These are phyloP conservation scores for Heterotilapia buettikoferi DNA, from an alignment of 2,113 vertebrate genomes.

Conservation along the genomic window DNA sequence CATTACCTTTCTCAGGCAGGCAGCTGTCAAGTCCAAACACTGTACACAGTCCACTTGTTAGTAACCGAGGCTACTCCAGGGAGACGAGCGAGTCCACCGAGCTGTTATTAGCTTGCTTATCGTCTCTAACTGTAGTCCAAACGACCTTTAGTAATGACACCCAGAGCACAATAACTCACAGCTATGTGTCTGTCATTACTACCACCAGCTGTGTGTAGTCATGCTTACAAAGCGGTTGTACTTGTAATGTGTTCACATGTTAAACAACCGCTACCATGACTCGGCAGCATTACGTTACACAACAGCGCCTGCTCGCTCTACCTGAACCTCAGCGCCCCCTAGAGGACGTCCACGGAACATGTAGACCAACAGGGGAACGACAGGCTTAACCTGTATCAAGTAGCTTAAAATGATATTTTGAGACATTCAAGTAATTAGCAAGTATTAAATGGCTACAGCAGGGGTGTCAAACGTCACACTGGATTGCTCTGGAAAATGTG, in stretches of 20 bases:
- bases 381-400: background rate
- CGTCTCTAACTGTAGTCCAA: background rate
- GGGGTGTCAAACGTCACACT: background rate
- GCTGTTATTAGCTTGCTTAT: background rate
- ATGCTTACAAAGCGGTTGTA: background rate
- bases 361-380: fast-evolving
- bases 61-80: background rate
- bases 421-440: background rate
- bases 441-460: fast-evolving
- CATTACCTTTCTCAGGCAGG: background rate
- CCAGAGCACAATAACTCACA: fast-evolving
- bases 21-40: background rate
- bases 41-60: background rate
- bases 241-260: background rate
- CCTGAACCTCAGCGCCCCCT: background rate
- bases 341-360: background rate
- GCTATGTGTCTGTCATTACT: background rate
- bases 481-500: background rate
- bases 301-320: background rate
- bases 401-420: background rate
- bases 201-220: background rate
- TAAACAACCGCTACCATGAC: conserved; percentile 20
- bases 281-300: conserved; percentile 21
- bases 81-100: background rate
- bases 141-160: fast-evolving